These are phyloP conservation scores for Emydura subglobosa DNA, from an alignment of 2,113 vertebrate genomes.

Conservation along the genomic window DNA sequence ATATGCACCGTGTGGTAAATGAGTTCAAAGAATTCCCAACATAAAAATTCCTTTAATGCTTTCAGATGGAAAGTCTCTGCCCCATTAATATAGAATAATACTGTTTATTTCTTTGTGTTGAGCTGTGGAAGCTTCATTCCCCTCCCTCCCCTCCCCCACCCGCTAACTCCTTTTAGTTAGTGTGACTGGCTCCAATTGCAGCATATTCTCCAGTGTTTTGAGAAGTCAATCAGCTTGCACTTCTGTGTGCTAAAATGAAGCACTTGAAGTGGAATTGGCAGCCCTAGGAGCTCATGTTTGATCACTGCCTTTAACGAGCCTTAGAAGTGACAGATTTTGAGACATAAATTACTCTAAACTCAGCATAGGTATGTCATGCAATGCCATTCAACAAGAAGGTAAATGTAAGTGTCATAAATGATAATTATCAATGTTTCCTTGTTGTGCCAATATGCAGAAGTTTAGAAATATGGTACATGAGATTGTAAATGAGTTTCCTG, in stretches of 20 bases:
- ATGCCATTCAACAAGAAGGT: background rate
- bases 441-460: background rate
- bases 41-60: conserved; percentile 20
- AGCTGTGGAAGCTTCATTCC: conserved; percentile 18
- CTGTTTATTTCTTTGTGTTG: conserved; percentile 49
- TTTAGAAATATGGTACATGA: background rate
- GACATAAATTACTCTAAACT: conserved; percentile 20
- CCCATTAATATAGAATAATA: conserved; percentile 37
- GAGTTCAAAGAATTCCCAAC: conserved; percentile 27
- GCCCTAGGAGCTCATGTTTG: conserved; percentile 36
- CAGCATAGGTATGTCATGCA: conserved; percentile 23
- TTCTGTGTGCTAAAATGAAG: conserved; percentile 52
- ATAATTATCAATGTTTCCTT: background rate
- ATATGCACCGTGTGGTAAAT: background rate
- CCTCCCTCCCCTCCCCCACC: background rate
- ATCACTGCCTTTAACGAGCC: conserved; percentile 35
- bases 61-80: conserved; percentile 18
- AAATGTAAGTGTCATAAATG: background rate
- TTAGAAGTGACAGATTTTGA: conserved; percentile 36
- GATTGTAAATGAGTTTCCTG: background rate
- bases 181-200: conserved; percentile 48
- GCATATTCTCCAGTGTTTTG: conserved; percentile 24
- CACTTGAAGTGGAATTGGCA: conserved; percentile 50
- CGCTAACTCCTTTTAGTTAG: conserved; percentile 37
- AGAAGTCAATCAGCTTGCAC: conserved; percentile 53